phyloP scores from a whole-genome alignment of 2,113 vertebrate genomes.

The Beaufortia kweichowensis region DNA sequence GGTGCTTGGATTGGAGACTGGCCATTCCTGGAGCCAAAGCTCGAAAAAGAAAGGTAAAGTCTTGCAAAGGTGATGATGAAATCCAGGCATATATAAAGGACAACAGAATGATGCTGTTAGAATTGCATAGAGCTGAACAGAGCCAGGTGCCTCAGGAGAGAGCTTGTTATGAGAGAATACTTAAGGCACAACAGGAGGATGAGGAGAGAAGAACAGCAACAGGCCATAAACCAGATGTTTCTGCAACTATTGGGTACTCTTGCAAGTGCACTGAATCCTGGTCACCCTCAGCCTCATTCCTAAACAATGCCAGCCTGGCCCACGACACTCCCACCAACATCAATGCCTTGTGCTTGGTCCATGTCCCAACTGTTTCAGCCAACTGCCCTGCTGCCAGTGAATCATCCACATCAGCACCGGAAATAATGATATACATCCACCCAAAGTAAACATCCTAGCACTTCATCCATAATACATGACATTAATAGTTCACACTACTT shows the following conservation, averaged over 20 bases:
- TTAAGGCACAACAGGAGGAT: background rate
- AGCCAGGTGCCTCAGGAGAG: background rate
- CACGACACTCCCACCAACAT: background rate
- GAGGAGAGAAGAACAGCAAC: constrained; percentile 6
- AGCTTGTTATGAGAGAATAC: constrained; percentile 6
- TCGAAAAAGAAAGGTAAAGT: background rate
- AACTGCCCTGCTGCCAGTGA: background rate
- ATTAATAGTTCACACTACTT: no score
- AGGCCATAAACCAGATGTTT: constrained; percentile 7
- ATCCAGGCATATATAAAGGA: background rate
- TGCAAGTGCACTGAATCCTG: background rate
- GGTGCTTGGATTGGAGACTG: no score
- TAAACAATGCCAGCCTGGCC: background rate
- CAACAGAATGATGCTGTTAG: background rate
- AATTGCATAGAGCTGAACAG: background rate
- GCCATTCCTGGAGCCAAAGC: constrained; percentile 17
- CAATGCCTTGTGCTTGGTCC: background rate
- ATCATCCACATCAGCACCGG: background rate
- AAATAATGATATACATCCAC: no score
- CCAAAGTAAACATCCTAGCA: no score
- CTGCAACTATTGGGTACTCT: background rate
- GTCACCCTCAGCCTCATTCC: constrained; percentile 15
- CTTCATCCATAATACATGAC: no score
- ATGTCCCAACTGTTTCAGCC: background rate
- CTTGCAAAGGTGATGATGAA: background rate